Evolutionary conservation across 2,113 vertebrate species (phyloP).

Genomic region (Laterallus jamaicensis): DNA sequence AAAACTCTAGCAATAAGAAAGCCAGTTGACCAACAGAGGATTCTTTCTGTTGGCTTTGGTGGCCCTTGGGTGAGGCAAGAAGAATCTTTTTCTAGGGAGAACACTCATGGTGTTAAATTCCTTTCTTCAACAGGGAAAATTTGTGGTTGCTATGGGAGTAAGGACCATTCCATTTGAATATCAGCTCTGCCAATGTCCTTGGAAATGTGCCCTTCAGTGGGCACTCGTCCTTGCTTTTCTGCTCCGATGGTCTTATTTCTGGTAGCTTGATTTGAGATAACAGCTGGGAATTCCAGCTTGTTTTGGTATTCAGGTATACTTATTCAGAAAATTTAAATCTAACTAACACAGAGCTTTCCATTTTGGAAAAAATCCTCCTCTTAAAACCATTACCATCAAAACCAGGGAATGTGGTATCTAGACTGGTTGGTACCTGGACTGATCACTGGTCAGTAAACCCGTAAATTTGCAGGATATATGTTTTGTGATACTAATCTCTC

Average conservation of each 20-base stretch:
- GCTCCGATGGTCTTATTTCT: background rate
- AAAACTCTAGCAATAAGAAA: background rate
- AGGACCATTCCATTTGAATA: background rate
- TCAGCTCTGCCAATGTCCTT: background rate
- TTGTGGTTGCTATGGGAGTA: background rate
- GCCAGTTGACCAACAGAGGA: background rate
- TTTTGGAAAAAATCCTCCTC: background rate
- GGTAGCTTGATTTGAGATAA: background rate
- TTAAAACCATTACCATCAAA: background rate
- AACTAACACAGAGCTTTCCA: background rate
- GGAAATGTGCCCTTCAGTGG: constrained; percentile 3
- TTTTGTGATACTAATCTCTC: background rate
- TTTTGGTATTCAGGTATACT: background rate
- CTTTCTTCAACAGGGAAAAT: constrained; percentile 17
- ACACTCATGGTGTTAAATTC: background rate
- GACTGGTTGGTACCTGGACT: background rate
- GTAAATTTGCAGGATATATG: background rate
- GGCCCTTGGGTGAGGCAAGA: background rate
- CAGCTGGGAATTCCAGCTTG: constrained; percentile 1
- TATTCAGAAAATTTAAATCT: background rate
- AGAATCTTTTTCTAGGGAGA: background rate
- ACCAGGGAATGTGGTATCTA: background rate
- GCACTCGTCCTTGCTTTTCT: background rate
- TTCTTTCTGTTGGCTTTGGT: background rate
- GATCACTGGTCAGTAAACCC: background rate